A percentile compares a stretch with the other conserved stretches of the same genome.
These are phyloP conservation scores for Ylistrum balloti DNA, from an alignment of 1,140 invertebrate genomes.

Conservation along the genomic window DNA sequence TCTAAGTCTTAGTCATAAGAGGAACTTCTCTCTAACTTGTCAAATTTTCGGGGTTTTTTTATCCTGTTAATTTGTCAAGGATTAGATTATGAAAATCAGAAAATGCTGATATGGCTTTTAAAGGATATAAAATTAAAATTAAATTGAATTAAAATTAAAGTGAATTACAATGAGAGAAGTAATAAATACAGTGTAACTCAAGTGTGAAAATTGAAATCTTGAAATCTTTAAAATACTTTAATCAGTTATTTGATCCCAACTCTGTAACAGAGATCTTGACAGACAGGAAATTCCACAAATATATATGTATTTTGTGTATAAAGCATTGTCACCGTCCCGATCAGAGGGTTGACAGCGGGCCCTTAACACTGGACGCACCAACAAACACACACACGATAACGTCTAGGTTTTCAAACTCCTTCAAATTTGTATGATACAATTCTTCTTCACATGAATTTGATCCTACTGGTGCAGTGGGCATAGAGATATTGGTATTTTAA, in stretches of 20 bases:
- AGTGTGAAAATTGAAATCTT: background rate
- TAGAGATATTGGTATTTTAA: slow-evolving; percentile 22
- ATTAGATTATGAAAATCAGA: no score
- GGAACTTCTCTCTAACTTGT: no score
- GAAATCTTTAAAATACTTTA: slow-evolving; percentile 15
- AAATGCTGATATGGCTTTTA: background rate
- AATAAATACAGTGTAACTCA: background rate
- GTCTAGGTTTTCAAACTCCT: background rate
- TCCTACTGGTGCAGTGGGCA: background rate
- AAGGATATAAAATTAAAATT: no score
- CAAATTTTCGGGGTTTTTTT: no score
- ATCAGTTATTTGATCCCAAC: background rate
- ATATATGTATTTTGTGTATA: background rate
- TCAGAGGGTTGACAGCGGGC: background rate
- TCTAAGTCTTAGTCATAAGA: no score
- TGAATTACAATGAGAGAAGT: background rate
- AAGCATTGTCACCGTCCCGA: background rate
- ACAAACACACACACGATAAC: background rate
- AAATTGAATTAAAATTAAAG: background rate
- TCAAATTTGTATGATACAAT: background rate
- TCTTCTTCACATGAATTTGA: background rate
- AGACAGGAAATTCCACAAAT: slow-evolving; percentile 10
- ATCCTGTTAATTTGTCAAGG: no score
- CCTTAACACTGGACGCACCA: slow-evolving; percentile 2
- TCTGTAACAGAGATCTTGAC: background rate